Conservation (phyloP, 2,797 vertebrate genomes). For the Hydrolagus colliei region DNA sequence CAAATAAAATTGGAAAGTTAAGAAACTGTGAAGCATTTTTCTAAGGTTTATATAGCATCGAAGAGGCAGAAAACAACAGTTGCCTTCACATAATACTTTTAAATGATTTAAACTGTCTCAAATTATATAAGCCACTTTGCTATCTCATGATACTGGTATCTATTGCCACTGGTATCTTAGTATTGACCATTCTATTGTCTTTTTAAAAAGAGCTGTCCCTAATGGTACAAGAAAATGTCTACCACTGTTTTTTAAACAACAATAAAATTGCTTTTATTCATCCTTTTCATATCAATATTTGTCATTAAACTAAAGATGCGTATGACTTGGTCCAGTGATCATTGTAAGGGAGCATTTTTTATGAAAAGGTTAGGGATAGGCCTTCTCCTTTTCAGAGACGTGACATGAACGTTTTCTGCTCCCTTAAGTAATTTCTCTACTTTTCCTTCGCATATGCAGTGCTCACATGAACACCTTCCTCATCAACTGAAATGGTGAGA, state of each 20-base stretch:
- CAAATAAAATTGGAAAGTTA: background rate
- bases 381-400: background rate
- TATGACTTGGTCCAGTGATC: background rate
- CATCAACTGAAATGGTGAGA: background rate
- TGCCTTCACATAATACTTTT: background rate
- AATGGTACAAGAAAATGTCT: background rate
- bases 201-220: background rate
- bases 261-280: background rate
- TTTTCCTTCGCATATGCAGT: background rate
- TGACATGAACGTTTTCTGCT: background rate
- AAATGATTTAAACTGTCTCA: constrained; percentile 15
- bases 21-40: background rate
- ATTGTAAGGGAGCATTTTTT: background rate
- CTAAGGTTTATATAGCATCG: background rate
- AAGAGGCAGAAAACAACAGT: background rate
- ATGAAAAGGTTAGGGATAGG: background rate
- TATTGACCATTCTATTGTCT: no score
- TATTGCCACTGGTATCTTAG: background rate
- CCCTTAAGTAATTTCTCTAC: background rate
- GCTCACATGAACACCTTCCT: background rate
- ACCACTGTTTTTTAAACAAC: background rate
- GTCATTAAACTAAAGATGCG: background rate
- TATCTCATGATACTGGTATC: background rate
- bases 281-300: background rate
- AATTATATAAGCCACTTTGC: background rate